A percentile compares a stretch with the other conserved stretches of the same genome.
Conservation (phyloP, 1,140 invertebrate species). For the Copidosoma floridanum region DNA sequence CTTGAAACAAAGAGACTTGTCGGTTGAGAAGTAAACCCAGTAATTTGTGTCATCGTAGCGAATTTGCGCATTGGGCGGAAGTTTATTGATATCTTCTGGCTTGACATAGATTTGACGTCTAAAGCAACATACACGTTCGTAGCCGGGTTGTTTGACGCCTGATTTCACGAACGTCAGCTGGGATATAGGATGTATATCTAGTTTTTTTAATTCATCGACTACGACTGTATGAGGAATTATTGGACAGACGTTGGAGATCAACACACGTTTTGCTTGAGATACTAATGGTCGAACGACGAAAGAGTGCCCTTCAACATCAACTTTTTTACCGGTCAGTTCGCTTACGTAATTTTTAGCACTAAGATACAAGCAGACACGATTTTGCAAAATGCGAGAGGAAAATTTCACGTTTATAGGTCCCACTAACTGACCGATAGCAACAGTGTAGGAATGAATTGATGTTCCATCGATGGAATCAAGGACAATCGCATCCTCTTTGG, state of each 20-base stretch:
- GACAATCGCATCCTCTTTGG: too few relatives aligned
- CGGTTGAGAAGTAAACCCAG: not conserved
- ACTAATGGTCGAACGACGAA: constrained; percentile 21
- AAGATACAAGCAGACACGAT: constrained; percentile 26
- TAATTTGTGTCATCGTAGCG: not conserved
- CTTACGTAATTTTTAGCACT: constrained; percentile 17
- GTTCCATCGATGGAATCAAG: too few relatives aligned
- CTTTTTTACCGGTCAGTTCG: constrained; percentile 7
- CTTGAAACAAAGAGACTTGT: not conserved
- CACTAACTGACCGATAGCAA: constrained; percentile 15
- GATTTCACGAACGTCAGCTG: not conserved
- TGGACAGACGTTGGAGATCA: too few relatives aligned
- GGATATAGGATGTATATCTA: not conserved
- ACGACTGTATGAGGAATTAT: constrained; percentile 23
- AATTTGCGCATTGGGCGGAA: not conserved
- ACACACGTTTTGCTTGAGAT: constrained; percentile 23
- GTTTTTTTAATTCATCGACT: not conserved
- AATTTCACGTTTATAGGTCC: constrained; percentile 21
- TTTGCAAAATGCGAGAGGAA: too few relatives aligned
- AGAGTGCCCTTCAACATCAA: constrained; percentile 9
- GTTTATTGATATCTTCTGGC: not conserved
- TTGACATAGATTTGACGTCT: too few relatives aligned
- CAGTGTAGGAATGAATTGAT: constrained; percentile 22
- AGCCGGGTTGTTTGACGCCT: not conserved
- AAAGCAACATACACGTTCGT: too few relatives aligned